phyloP scores from a whole-genome alignment of 2,113 vertebrate genomes.

The Pterocles orientalis region DNA sequence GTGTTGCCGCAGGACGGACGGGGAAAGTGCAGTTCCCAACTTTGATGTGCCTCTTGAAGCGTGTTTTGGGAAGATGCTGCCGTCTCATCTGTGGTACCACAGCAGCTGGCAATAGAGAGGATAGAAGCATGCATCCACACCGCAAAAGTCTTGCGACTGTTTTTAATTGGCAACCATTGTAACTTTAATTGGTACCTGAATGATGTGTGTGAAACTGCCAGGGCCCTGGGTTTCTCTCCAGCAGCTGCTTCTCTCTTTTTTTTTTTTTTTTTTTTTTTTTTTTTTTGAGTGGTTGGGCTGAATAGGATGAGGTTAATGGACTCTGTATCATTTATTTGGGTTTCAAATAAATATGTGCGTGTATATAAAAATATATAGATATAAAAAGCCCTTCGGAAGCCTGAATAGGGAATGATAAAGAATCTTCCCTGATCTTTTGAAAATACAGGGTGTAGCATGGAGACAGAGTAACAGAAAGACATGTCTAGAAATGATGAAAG shows the following conservation, averaged over 20 bases:
- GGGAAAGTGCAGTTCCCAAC: neutral
- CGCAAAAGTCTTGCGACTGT: neutral
- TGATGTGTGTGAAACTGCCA: rapidly evolving
- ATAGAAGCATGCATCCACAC: neutral
- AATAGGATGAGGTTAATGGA: neutral
- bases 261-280: neutral
- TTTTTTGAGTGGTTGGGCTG: neutral
- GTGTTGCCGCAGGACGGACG: neutral
- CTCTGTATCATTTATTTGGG: neutral
- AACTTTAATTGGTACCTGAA: neutral
- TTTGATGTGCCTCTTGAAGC: neutral
- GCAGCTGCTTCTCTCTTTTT: neutral
- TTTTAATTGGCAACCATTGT: neutral
- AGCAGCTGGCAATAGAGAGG: neutral
- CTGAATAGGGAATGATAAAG: neutral
- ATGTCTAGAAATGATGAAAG: neutral
- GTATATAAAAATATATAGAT: neutral
- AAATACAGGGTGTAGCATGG: neutral
- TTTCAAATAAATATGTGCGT: neutral
- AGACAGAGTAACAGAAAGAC: neutral
- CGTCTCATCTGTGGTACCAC: neutral
- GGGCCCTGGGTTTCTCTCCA: neutral
- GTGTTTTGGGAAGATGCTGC: neutral
- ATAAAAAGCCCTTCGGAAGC: neutral
- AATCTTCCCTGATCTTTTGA: neutral